Conservation (phyloP, 2,113 vertebrate species). For the Athene cunicularia region DNA sequence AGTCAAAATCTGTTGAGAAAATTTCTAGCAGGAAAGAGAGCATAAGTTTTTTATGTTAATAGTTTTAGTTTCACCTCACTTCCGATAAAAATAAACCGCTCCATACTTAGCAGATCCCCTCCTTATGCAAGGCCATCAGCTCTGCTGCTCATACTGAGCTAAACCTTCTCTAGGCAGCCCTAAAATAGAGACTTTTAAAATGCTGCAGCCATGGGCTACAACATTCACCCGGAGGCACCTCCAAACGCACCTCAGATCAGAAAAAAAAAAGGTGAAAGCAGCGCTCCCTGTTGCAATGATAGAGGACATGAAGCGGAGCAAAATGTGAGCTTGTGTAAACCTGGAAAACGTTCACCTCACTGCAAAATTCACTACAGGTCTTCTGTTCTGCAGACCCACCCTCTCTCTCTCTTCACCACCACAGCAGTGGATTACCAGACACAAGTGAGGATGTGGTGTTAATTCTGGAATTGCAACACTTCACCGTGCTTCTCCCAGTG, state of each 20-base stretch:
- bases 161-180: slow-evolving; percentile 23
- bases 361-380: not conserved
- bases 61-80: slow-evolving; percentile 30
- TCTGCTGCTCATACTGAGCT: not conserved
- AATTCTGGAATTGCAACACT: not conserved
- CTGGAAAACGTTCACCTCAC: not conserved
- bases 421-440: not conserved
- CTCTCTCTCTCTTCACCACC: not conserved
- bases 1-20: slow-evolving; percentile 42
- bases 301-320: not conserved
- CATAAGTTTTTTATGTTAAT: slow-evolving; percentile 35
- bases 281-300: not conserved
- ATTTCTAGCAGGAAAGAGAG: slow-evolving; percentile 42
- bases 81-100: slow-evolving; percentile 52
- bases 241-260: not conserved
- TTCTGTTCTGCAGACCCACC: not conserved
- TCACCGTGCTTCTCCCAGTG: not conserved
- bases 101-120: slow-evolving; percentile 33
- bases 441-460: not conserved
- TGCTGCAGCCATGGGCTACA: slow-evolving; percentile 2
- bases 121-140: slow-evolving; percentile 18
- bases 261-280: not conserved
- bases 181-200: slow-evolving; percentile 33
- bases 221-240: not conserved
- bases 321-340: not conserved